phyloP scores from a whole-genome alignment of 2,888 invertebrate genomes.

The Cheilosia grossa region DNA sequence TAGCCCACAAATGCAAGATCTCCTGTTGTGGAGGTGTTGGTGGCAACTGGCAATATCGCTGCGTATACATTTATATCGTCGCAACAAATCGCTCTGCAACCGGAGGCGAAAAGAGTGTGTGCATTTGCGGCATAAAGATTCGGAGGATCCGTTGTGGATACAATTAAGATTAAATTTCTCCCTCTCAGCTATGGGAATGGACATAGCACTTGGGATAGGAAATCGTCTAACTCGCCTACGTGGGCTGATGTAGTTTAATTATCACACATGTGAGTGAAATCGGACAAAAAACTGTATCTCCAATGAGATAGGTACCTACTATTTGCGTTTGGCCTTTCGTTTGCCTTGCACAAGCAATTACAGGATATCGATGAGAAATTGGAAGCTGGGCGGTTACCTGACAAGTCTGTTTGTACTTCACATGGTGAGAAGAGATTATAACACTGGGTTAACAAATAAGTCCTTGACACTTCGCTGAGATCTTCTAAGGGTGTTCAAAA shows the following conservation, averaged over 20 bases:
- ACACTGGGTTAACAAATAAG: too few relatives aligned
- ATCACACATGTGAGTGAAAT: slow-evolving; percentile 61
- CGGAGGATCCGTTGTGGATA: slow-evolving; percentile 68
- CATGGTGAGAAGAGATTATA: too few relatives aligned
- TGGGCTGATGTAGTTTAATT: slow-evolving; percentile 71
- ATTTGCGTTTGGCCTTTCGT: slow-evolving; percentile 12
- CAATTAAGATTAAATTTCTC: slow-evolving; percentile 75
- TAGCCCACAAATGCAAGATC: slow-evolving; percentile 38
- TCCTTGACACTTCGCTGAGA: too few relatives aligned
- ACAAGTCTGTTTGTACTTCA: too few relatives aligned
- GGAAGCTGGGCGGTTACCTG: too few relatives aligned
- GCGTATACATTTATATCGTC: slow-evolving; percentile 47
- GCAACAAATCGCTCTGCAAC: slow-evolving; percentile 66
- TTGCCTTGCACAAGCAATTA: too few relatives aligned
- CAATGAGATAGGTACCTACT: neutral
- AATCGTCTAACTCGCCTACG: slow-evolving; percentile 70
- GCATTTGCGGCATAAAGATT: slow-evolving; percentile 53
- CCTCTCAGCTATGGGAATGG: slow-evolving; percentile 56
- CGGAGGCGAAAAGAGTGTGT: slow-evolving; percentile 58
- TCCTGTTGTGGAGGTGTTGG: slow-evolving; percentile 47
- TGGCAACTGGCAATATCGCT: slow-evolving; percentile 55
- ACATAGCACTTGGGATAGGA: slow-evolving; percentile 37
- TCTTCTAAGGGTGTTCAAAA: too few relatives aligned
- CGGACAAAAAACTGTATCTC: slow-evolving; percentile 1
- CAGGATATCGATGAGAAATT: too few relatives aligned